Conservation (phyloP, 2,797 vertebrate species). For the Sebastes variabilis region DNA sequence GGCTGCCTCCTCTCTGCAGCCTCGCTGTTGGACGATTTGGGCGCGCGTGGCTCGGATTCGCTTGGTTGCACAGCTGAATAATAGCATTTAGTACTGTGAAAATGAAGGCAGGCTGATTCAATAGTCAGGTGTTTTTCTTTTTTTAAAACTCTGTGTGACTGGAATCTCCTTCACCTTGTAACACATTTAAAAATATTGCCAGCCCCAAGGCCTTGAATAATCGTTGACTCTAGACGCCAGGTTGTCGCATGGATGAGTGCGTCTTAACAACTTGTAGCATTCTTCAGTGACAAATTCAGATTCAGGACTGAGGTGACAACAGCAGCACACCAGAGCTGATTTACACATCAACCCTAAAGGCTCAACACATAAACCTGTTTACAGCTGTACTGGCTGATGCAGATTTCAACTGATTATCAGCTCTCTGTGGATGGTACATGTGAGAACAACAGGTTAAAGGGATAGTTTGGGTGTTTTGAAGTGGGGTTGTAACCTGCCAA, state of each 20-base stretch:
- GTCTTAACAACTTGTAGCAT: neutral
- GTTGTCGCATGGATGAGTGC: neutral
- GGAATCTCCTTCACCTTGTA: neutral
- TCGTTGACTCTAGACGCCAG: neutral
- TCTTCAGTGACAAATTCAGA: conserved; percentile 29
- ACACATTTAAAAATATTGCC: conserved; percentile 3
- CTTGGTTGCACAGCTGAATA: conserved; percentile 61
- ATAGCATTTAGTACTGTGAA: conserved; percentile 51
- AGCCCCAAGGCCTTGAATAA: conserved; percentile 4
- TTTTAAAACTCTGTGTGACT: neutral
- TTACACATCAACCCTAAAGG: conserved; percentile 16
- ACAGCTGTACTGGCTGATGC: neutral
- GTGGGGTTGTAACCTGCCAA: too few relatives aligned
- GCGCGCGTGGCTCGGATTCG: conserved; percentile 43
- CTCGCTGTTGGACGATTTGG: conserved; percentile 41
- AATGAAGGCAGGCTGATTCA: conserved; percentile 56
- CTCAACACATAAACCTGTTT: conserved; percentile 1
- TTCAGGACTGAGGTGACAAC: neutral
- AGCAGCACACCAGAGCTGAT: neutral
- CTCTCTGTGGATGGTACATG: neutral
- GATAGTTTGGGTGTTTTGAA: too few relatives aligned
- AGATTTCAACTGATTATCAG: neutral
- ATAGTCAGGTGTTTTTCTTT: neutral
- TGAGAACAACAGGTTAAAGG: neutral
- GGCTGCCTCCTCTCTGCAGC: conserved; percentile 58